Evolutionary conservation across 2,113 vertebrate genomes (phyloP).

Genomic region (Sylvietta virens): DNA sequence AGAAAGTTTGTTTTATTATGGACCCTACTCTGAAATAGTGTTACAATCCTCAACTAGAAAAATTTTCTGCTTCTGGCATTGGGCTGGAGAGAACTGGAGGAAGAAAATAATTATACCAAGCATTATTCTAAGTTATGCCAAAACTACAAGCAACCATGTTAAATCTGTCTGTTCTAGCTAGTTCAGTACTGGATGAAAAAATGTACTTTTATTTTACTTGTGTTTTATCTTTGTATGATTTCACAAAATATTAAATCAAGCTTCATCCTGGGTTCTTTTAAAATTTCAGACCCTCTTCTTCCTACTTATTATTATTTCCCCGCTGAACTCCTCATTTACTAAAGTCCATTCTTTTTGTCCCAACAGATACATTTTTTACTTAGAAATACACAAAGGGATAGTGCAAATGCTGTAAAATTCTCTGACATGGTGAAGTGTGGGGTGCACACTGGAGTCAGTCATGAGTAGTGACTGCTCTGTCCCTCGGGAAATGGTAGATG

Average conservation of each 20-base stretch:
- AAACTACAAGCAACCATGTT: not conserved
- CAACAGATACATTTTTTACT: not conserved
- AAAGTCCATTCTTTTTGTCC: not conserved
- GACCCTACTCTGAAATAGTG: not conserved
- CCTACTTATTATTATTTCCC: not conserved
- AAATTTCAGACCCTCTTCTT: not conserved
- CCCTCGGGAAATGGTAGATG: not conserved
- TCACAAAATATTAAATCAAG: not conserved
- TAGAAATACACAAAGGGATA: not conserved
- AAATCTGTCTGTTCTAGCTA: not conserved
- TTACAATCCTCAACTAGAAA: not conserved
- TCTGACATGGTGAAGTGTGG: not conserved
- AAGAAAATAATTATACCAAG: not conserved
- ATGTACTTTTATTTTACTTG: not conserved
- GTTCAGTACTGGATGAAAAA: not conserved
- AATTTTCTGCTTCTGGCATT: not conserved
- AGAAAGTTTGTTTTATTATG: slow-evolving; percentile 11
- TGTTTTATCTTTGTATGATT: not conserved
- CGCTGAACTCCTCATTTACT: not conserved
- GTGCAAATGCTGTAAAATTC: not conserved
- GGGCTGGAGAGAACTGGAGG: not conserved
- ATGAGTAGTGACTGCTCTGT: not conserved
- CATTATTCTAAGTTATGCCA: not conserved
- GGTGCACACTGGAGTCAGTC: not conserved
- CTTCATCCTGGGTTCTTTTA: not conserved